These are phyloP conservation scores for Phrynosoma blainvillii DNA, from an alignment of 2,113 vertebrate genomes.

Conservation along the genomic window DNA sequence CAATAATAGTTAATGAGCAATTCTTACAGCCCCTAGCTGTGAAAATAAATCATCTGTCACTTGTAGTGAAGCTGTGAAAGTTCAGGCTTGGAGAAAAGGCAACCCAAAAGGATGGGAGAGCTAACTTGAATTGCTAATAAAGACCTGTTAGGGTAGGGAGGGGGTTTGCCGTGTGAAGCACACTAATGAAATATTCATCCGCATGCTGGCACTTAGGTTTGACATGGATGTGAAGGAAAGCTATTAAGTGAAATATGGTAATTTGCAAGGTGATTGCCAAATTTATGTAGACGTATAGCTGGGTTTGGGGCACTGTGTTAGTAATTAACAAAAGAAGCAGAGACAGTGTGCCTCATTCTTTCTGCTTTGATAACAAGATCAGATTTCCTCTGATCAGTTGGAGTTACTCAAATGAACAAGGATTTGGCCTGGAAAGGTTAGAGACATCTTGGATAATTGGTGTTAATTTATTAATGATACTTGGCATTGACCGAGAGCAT, in stretches of 20 bases:
- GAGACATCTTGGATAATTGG: not conserved
- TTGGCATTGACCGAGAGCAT: not conserved
- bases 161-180: not conserved
- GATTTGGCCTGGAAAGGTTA: not conserved
- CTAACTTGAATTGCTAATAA: constrained; percentile 23
- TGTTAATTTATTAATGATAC: constrained; percentile 14
- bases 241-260: not conserved
- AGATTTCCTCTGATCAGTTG: not conserved
- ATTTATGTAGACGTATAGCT: not conserved
- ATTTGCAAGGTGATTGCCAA: not conserved
- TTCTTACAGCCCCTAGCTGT: constrained; percentile 18
- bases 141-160: not conserved
- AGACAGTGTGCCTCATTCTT: not conserved
- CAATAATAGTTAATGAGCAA: constrained; percentile 39
- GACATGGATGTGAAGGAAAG: no score
- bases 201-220: not conserved
- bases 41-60: constrained; percentile 40
- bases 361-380: not conserved
- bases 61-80: constrained; percentile 25
- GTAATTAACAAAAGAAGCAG: not conserved
- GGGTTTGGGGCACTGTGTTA: not conserved
- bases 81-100: constrained; percentile 12
- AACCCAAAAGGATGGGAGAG: not conserved
- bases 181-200: constrained; percentile 1
- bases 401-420: not conserved